Evolutionary conservation across 2,888 invertebrate genomes (phyloP).

Genomic region (Crocallis elinguaria): DNA sequence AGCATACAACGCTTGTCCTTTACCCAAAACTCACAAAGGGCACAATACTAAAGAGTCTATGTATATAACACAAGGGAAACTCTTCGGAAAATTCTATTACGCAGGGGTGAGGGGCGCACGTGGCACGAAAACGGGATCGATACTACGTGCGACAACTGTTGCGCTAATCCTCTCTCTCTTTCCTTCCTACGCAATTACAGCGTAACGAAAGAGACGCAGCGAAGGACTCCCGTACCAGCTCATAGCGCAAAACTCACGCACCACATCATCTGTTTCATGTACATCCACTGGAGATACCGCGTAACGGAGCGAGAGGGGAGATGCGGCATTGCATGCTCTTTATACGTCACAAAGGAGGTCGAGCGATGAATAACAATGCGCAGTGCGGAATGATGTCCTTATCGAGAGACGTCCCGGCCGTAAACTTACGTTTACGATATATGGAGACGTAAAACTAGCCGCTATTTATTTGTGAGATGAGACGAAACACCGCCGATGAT

Average conservation of each 20-base stretch:
- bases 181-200: conserved; percentile 24
- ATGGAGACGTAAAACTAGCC: conserved; percentile 20
- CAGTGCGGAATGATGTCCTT: conserved; percentile 82
- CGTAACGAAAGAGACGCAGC: conserved; percentile 46
- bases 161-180: conserved; percentile 63
- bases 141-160: conserved; percentile 80
- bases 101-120: conserved; percentile 63
- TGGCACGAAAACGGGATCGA: conserved; percentile 69
- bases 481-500: conserved; percentile 7
- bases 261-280: conserved; percentile 53
- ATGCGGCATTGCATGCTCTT: conserved; percentile 79
- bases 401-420: conserved; percentile 53
- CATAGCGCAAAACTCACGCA: conserved; percentile 78
- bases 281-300: conserved; percentile 13
- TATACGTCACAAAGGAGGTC: conserved; percentile 81
- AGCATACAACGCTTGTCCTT: conserved; percentile 38
- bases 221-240: conserved; percentile 65
- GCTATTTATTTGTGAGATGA: conserved; percentile 16
- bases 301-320: conserved; percentile 55
- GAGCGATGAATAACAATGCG: conserved; percentile 82
- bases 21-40: conserved; percentile 18
- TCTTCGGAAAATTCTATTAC: conserved; percentile 46
- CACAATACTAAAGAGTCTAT: conserved; percentile 33
- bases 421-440: conserved; percentile 34
- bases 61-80: conserved; percentile 42